Percentiles rank a stretch among this genome's conserved stretches.
Conservation (phyloP, 2,797 vertebrate species). For the Myotis findleyi region DNA sequence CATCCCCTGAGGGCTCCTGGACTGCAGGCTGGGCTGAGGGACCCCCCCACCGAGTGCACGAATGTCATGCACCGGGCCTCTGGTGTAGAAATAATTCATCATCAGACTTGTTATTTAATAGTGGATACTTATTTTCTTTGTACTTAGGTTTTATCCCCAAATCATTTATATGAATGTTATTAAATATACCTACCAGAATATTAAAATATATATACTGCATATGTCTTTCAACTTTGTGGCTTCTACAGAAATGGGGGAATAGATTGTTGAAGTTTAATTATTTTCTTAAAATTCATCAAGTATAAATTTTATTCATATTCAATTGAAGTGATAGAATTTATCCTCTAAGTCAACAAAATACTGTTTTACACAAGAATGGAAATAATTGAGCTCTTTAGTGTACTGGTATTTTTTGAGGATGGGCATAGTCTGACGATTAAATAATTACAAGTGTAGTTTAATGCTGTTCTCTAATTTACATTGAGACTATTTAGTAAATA, state of each 20-base stretch:
- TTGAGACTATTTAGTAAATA: conserved; percentile 43
- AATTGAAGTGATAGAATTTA: conserved; percentile 13
- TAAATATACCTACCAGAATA: conserved; percentile 1
- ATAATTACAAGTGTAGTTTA: neutral
- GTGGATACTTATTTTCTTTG: conserved; percentile 38
- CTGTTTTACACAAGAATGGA: neutral
- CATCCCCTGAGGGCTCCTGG: too few species aligned
- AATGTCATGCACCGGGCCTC: too few species aligned
- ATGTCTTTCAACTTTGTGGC: conserved; percentile 14
- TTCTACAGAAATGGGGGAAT: neutral
- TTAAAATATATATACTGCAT: neutral
- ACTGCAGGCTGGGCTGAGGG: too few species aligned
- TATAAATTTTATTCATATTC: conserved; percentile 27
- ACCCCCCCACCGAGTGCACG: too few species aligned
- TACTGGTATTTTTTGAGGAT: conserved; percentile 14
- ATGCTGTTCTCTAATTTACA: neutral
- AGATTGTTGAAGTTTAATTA: neutral
- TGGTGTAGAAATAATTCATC: neutral
- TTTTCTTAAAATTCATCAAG: conserved; percentile 38
- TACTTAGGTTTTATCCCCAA: neutral
- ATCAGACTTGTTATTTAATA: neutral
- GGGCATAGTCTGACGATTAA: neutral
- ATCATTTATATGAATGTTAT: neutral
- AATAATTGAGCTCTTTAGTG: neutral
- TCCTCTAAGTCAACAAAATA: neutral